A percentile compares a stretch with the other conserved stretches of the same genome.
Conservation (phyloP, 2,113 vertebrate genomes). For the Aptenodytes patagonicus region DNA sequence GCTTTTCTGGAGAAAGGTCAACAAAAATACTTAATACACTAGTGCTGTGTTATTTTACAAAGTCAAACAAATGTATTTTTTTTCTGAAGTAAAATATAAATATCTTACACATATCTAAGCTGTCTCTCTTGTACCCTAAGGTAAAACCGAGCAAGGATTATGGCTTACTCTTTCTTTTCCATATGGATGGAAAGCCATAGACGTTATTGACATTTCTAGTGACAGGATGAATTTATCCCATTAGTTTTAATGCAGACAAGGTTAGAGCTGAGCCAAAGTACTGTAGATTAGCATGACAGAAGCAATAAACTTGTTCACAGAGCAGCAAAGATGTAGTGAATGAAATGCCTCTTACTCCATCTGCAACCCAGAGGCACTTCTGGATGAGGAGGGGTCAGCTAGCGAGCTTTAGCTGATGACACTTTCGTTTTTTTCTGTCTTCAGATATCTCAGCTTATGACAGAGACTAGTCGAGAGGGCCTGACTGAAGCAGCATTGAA, state of each 20-base stretch:
- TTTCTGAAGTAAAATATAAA: background rate
- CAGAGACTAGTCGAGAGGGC: conserved; percentile 84
- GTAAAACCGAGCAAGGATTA: background rate
- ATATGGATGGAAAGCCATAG: background rate
- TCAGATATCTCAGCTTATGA: conserved; percentile 92
- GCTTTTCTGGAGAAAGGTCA: background rate
- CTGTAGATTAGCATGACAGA: background rate
- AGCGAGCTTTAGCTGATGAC: background rate
- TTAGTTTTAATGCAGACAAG: conserved; percentile 49
- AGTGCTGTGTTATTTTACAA: background rate
- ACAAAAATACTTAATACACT: background rate
- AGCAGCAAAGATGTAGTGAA: background rate
- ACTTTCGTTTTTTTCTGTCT: background rate
- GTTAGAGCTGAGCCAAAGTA: background rate
- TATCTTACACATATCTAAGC: background rate
- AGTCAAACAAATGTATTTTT: background rate
- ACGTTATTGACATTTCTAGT: background rate
- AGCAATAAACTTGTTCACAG: background rate
- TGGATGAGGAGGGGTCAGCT: background rate
- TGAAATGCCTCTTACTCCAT: no score
- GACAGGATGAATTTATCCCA: conserved; percentile 17
- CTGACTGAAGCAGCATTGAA: conserved; percentile 86
- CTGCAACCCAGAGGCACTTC: background rate
- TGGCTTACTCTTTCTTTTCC: background rate
- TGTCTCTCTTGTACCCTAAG: background rate